Conservation (phyloP, 2,113 vertebrate genomes). For the Hepsetus odoe region DNA sequence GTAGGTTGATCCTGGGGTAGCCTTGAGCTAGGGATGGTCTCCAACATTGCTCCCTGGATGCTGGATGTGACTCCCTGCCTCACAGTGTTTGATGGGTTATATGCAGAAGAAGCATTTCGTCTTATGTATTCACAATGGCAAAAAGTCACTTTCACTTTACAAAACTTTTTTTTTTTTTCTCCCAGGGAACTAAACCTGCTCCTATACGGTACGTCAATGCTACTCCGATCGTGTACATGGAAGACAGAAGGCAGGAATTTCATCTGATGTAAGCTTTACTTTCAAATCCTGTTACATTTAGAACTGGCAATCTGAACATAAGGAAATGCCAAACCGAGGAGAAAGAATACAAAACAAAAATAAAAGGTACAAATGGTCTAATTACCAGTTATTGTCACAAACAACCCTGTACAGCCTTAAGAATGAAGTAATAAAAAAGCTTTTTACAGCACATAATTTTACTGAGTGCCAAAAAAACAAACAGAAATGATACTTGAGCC, state of each 20-base stretch:
- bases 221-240: too few species aligned
- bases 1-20: too few species aligned
- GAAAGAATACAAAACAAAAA: conserved; percentile 71
- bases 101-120: too few species aligned
- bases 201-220: too few species aligned
- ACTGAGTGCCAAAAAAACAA: conserved; percentile 83
- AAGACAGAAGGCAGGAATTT: conserved; percentile 51
- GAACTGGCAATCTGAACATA: conserved; percentile 97
- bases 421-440: conserved; percentile 93
- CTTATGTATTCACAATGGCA: too few species aligned
- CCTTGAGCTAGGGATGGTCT: too few species aligned
- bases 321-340: conserved; percentile 81
- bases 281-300: conserved; percentile 99
- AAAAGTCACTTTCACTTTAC: too few species aligned
- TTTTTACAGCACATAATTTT: conserved; percentile 98
- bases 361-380: conserved; percentile 80
- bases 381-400: conserved; percentile 98
- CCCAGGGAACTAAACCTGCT: too few species aligned
- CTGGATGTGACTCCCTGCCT: too few species aligned
- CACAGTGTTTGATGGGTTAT: too few species aligned
- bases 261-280: conserved; percentile 98
- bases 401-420: conserved; percentile 99
- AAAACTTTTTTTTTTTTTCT: too few species aligned
- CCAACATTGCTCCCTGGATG: too few species aligned
- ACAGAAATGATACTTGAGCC: conserved; percentile 76